Conservation (phyloP, 2,797 vertebrate genomes). For the Crenichthys baileyi region DNA sequence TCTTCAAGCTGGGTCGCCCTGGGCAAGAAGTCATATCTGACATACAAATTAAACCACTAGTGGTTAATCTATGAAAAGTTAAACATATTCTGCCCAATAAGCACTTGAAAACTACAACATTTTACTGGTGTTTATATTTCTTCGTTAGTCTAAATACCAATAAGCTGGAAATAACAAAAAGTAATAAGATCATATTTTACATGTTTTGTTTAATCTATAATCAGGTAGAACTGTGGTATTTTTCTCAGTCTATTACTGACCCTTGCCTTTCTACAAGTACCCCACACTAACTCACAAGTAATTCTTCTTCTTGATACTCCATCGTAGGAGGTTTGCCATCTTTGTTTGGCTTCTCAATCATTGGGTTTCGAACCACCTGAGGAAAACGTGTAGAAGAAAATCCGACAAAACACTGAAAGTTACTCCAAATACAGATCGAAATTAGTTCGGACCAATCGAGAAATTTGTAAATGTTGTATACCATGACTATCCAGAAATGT, state of each 20-base stretch:
- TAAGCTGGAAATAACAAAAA: background rate
- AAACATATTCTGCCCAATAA: too few species aligned
- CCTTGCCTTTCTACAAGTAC: background rate
- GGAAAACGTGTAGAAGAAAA: slow-evolving; percentile 6
- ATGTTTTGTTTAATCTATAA: background rate
- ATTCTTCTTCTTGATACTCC: slow-evolving; percentile 97
- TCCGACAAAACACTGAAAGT: background rate
- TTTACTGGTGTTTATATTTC: too few species aligned
- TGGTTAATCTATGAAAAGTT: too few species aligned
- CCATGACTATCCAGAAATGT: slow-evolving; percentile 99
- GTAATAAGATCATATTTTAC: background rate
- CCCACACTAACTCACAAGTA: slow-evolving; percentile 84
- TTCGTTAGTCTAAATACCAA: too few species aligned
- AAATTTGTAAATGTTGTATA: slow-evolving; percentile 48
- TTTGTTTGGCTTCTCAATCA: slow-evolving; percentile 93
- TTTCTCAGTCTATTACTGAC: background rate
- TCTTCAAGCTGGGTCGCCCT: too few species aligned
- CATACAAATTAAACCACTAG: too few species aligned
- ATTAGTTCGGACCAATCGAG: background rate
- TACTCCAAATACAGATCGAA: background rate
- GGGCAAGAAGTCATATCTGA: too few species aligned
- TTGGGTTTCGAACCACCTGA: slow-evolving; percentile 95
- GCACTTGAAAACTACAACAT: too few species aligned
- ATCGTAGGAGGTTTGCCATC: slow-evolving; percentile 91
- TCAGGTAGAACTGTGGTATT: background rate